Evolutionary conservation across 2,888 invertebrate species (phyloP).

Genomic region (Megamerina dolium): DNA sequence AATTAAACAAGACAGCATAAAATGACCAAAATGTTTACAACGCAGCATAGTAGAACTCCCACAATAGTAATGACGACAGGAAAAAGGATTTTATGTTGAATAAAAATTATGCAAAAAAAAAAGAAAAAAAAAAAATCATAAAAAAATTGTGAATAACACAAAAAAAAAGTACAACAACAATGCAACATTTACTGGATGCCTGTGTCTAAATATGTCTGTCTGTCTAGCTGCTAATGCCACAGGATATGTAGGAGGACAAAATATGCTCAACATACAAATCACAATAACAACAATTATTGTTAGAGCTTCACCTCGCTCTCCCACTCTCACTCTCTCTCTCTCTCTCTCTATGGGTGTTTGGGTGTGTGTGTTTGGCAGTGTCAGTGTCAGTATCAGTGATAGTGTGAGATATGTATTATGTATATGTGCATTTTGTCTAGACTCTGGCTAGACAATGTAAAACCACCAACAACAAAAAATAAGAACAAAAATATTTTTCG

Average conservation of each 20-base stretch:
- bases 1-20: no score
- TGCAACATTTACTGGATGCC: not conserved
- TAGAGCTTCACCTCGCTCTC: no score
- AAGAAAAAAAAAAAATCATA: not conserved
- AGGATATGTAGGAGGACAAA: not conserved
- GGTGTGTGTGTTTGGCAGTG: not conserved
- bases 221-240: not conserved
- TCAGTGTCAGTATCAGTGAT: no score
- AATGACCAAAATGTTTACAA: no score
- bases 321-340: no score
- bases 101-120: not conserved
- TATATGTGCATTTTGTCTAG: slow-evolving; percentile 38
- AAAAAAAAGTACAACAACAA: not conserved
- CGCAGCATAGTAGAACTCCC: not conserved
- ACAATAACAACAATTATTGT: not conserved
- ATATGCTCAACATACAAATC: no score
- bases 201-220: not conserved
- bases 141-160: not conserved
- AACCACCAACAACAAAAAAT: slow-evolving; percentile 26
- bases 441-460: slow-evolving; percentile 48
- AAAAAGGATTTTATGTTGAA: slow-evolving; percentile 1
- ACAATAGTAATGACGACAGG: not conserved
- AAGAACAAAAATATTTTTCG: slow-evolving; percentile 22
- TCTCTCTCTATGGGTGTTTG: no score
- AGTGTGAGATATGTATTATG: slow-evolving; percentile 1